phyloP scores from a whole-genome alignment of 53 echinoderm and acorn worm genomes.

The Arbacia lixula region DNA sequence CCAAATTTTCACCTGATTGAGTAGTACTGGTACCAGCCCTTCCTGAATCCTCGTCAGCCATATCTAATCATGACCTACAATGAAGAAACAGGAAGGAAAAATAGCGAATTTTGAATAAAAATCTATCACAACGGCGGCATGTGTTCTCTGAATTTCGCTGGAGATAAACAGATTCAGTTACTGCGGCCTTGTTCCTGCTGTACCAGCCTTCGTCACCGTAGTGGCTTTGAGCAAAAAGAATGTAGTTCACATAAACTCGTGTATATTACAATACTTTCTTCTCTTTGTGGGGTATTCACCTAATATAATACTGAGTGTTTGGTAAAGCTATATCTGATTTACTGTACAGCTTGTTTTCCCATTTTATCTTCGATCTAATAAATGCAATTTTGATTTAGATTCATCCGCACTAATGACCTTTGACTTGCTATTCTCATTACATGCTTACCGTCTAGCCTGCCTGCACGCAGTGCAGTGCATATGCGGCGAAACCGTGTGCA shows the following conservation, averaged over 20 bases:
- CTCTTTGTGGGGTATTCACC: too few relatives aligned
- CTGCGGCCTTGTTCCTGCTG: constrained; percentile 40
- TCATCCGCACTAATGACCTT: too few relatives aligned
- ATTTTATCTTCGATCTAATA: too few relatives aligned
- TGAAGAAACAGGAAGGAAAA: background rate
- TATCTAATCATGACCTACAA: constrained; percentile 60
- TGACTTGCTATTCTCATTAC: too few relatives aligned
- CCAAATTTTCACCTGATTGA: constrained; percentile 77
- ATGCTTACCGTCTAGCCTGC: too few relatives aligned
- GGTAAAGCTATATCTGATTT: too few relatives aligned
- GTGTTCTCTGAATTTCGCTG: constrained; percentile 18
- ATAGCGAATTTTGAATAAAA: background rate
- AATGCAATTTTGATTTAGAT: too few relatives aligned
- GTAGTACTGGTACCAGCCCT: constrained; percentile 61
- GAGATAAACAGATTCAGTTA: constrained; percentile 13
- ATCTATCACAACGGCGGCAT: constrained; percentile 9
- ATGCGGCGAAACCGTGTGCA: too few relatives aligned
- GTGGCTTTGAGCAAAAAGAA: constrained; percentile 14
- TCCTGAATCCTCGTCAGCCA: constrained; percentile 74
- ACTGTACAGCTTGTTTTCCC: too few relatives aligned
- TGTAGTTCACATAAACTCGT: background rate
- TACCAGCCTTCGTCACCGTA: background rate
- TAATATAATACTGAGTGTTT: too few relatives aligned
- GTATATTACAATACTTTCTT: too few relatives aligned
- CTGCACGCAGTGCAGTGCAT: too few relatives aligned